A percentile compares a stretch with the other conserved stretches of the same genome.
Conservation (phyloP, 2,797 vertebrate species). For the Takifugu ocellatus region DNA sequence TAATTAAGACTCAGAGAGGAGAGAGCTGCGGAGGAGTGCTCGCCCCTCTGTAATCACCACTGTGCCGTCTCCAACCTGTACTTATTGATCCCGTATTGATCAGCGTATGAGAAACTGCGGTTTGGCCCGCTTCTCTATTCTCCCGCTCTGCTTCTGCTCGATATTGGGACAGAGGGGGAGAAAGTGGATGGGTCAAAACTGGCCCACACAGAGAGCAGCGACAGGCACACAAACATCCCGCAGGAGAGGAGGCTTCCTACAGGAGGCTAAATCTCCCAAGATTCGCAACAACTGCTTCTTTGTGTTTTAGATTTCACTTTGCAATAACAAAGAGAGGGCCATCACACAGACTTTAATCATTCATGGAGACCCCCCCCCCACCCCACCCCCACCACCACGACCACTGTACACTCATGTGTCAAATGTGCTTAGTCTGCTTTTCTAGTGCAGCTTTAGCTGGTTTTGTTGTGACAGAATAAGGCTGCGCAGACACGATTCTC, state of each 20-base stretch:
- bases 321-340: conserved; percentile 21
- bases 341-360: conserved; percentile 37
- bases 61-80: conserved; percentile 65
- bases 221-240: conserved; percentile 4
- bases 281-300: background rate
- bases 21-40: conserved; percentile 32
- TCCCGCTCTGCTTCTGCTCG: conserved; percentile 43
- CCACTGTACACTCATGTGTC: conserved; percentile 55
- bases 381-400: background rate
- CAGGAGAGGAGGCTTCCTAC: background rate
- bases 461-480: conserved; percentile 77
- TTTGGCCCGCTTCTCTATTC: conserved; percentile 53
- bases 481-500: conserved; percentile 67
- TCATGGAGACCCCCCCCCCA: conserved; percentile 47
- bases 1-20: conserved; percentile 52
- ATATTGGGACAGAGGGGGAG: conserved; percentile 57
- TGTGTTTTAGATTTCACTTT: conserved; percentile 17
- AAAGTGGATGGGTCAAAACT: conserved; percentile 33
- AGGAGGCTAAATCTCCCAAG: too few species aligned
- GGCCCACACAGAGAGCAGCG: conserved; percentile 19
- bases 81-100: conserved; percentile 71
- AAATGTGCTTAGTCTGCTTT: conserved; percentile 67
- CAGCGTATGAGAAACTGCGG: conserved; percentile 67
- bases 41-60: conserved; percentile 62
- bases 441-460: conserved; percentile 51